Evolutionary conservation across 2,113 vertebrate genomes (phyloP), one percentile per base, ranked within the genome.

Genomic region (Leuciscus idus): DNA sequence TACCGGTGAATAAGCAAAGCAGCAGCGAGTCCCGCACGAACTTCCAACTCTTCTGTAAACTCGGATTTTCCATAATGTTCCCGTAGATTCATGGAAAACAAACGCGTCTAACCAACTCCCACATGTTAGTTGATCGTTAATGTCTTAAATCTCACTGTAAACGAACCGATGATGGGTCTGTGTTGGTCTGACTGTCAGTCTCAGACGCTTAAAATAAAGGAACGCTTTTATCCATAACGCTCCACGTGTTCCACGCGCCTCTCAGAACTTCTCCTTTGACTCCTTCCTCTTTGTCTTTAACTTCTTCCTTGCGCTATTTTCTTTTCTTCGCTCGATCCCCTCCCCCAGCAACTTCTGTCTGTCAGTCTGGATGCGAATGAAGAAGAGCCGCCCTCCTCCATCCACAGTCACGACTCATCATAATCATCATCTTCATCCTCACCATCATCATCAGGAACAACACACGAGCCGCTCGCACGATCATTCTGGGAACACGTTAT

Each of bases 1-100:
- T 89, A 95, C 95, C 93, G 43, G 93, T 78, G 74, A 95, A 90
- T 4, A 95, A 86, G 84, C 89, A 92, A 3, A 95, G 89, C 36
- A 95, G 89, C 85, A 95, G 85, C 39, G 93, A 92, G 76, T 85
- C 91, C 62, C 90, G 88, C 70, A 93, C 7, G 84, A 93, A 64
- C 48, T 80, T 90, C 93, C 92, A 92, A 8, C 90, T 85, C 11
- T 84, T 61, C n/a, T 72, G 87, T 48, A 64, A 78, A 48, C 68
- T 59, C 48, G 52, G 78, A 66, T 46, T 81, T 21, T 84, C 79
- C 87, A 87, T 88, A 6, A 79, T 78, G 23, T 13, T 19, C 33
- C 59, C 15, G 78, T 2, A 21, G 33, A 48, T 36, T 57, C 17
- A 8, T 21, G 21, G 36, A 21, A 23, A 66, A 8, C 1, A 62